Base-by-base conservation (phyloP, 2,888 invertebrate species). In the Rhagonycha lutea region DNA sequence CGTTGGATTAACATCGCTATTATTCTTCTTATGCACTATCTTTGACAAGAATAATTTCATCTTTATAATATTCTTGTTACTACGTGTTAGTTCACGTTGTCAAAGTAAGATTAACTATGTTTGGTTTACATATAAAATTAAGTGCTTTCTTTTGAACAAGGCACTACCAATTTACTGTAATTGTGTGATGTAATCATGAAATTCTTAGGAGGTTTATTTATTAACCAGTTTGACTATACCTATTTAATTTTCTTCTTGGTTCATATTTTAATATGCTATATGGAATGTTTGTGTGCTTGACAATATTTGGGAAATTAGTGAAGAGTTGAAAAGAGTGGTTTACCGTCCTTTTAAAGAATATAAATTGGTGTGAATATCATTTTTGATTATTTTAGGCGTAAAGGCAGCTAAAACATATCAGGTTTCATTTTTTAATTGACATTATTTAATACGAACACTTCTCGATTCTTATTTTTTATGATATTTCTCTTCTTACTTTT, bases 21-120 rank as follows among this genome's bases (percentile, higher is more conserved):
- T 76, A 65, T 78, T 79, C 65, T 74, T 73, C 74, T 70, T 62
- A 73, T 70, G 74, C 69, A 70, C 61, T 73, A 74, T 70, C 76
- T 68, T 69, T 72, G 75, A 73, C 77, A 79, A 77, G 75, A 78
- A 77, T 75, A 75, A 79, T 79, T 75, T 71, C 61, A 70, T 74
- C 70, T 79, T 67, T 72, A 62, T 73, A 68, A 7, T 73, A 69
- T 68, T 75, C 32, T 78, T 76, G 68, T 62, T 77, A 77, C 75
- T 77, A 47, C 70, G 73, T 68, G 75, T 79, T 76, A 74, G 70
- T 72, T 80, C 75, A 72, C 76, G 63, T 75, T 81, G 80, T 81
- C 80, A 79, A 74, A 75, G 69, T 69, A 77, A 78, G 78, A 70
- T 76, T 67, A 72, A 61, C 61, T 61, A 61, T 32, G 61, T 76